Base-by-base conservation (phyloP, 1,140 invertebrate genomes). In the Zaprionus tsacasi region DNA sequence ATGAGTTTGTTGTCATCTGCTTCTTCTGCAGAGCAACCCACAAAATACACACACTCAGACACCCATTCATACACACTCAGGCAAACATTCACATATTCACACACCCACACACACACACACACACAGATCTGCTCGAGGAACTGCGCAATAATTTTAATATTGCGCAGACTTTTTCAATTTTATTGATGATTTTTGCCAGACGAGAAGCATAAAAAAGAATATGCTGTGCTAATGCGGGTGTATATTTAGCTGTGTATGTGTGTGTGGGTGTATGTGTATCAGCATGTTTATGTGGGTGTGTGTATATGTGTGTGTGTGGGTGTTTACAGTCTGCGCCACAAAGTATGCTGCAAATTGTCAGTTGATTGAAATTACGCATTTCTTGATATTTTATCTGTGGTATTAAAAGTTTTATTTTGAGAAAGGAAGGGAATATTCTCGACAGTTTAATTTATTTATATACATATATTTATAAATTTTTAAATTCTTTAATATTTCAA, bases 131-230 rank as follows among this genome's bases (percentile, higher is more conserved):
- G 27, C 12, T 30, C n/a, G 17, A 33, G n/a, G 12, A 45, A 21
- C 27, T 54, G 55, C 55, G 64, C 35, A 72, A 72, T 67, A 67
- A 67, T 59, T 54, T 59, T 59, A 67, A 59, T 54, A 43, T 72
- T 52, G 70, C 45, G 36, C 64, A 67, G 70, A 67, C 63, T 72
- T 67, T 54, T 67, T 35, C 61, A 71, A 72, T 67, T 58, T 72
- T 72, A 67, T 59, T 67, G 70, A 66, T 57, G 17, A 66, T 54
- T 72, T 38, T 12, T 25, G 3, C 33, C 35, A 71, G 70, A 40
- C 61, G 59, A 8, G 25, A 10, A 36, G 38, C 33, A 33, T 55
- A 50, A 36, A 50, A 65, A 57, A 35, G 25, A 38, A 21, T 58
- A 55, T 67, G 54, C 43, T 71, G 43, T 25, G 61, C 17, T 65